Conservation (phyloP, 1,140 invertebrate species). For the Trissolcus basalis region DNA sequence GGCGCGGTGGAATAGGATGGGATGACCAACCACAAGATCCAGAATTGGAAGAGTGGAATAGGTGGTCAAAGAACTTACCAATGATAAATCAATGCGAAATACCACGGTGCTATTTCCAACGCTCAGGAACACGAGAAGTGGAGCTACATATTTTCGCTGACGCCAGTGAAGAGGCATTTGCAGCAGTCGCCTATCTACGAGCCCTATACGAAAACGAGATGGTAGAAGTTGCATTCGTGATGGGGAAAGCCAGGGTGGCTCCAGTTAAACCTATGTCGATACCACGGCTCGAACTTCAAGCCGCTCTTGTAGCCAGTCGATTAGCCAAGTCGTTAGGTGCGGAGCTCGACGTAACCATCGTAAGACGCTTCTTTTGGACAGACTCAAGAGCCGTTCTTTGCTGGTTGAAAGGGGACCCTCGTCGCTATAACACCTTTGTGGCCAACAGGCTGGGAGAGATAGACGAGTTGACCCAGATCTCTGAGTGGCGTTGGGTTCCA, state of each 20-base stretch:
- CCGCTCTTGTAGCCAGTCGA: constrained; percentile 8
- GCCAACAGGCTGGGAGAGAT: constrained; percentile 69
- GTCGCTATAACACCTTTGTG: constrained; percentile 67
- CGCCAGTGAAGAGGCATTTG: constrained; percentile 59
- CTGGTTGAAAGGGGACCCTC: constrained; percentile 14
- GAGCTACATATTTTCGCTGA: constrained; percentile 57
- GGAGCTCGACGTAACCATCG: constrained; percentile 35
- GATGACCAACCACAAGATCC: constrained; percentile 16
- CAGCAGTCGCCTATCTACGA: constrained; percentile 60
- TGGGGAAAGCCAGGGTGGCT: constrained; percentile 13
- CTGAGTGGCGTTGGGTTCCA: constrained; percentile 57
- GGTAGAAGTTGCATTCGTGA: constrained; percentile 4
- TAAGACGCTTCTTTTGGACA: constrained; percentile 28
- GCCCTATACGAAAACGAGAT: neutral
- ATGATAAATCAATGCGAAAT: constrained; percentile 6
- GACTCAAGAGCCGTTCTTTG: constrained; percentile 54
- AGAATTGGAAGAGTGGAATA: constrained; percentile 23
- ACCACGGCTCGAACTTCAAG: constrained; percentile 19
- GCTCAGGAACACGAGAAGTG: constrained; percentile 16
- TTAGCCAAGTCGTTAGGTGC: neutral
- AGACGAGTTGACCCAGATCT: constrained; percentile 32
- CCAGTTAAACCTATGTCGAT: constrained; percentile 16
- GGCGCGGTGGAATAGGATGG: constrained; percentile 60
- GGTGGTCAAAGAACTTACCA: constrained; percentile 31
- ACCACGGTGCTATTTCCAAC: constrained; percentile 13